Evolutionary conservation across 2,888 invertebrate species (phyloP), one percentile per base, ranked within the genome.

Genomic region (Mylabris sibirica): DNA sequence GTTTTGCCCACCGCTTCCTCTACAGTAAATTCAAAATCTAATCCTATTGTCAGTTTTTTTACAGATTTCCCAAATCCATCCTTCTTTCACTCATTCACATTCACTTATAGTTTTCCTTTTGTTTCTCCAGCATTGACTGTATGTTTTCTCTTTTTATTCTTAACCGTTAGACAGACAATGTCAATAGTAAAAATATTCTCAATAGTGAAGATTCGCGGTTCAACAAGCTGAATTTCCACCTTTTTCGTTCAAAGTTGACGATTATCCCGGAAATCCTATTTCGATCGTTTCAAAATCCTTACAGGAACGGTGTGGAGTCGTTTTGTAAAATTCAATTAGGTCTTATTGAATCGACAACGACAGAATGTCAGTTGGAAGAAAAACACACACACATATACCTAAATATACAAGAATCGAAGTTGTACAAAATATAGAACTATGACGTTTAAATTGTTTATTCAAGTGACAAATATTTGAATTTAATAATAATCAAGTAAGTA

Each of bases 261-360:
- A 71, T 71, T 72, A 72, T 70, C 68, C 71, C 57, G 30, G 64
- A 69, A 72, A 70, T 70, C 68, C 69, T 44, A 70, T 72, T 72
- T 63, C 66, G 63, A 67, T 65, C 67, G 70, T 66, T 70, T 63
- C 17, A 17, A 26, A 72, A 71, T 67, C 65, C 61, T 69, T 64
- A 59, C 60, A 57, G 64, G 59, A 71, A 64, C 66, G 59, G 69
- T 66, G 66, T 65, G 63, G 66, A 57, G 63, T 30, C 68, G 60
- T 68, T 68, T 68, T 68, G 59, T 41, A 34, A 65, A 68, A 68
- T 68, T 68, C 68, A 68, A 68, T 68, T 68, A 68, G 60, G 59
- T 35, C 38, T 59, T 20, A 49, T 49, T 20, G 49, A 49, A 49
- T 20, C 49, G 49, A 3, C 49, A 49, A 20, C 49, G 49, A 49